Percentiles rank a stretch among this genome's conserved stretches.
Evolutionary conservation across 2,888 invertebrate genomes (phyloP).

Genomic region (Himalopsyche japonica): DNA sequence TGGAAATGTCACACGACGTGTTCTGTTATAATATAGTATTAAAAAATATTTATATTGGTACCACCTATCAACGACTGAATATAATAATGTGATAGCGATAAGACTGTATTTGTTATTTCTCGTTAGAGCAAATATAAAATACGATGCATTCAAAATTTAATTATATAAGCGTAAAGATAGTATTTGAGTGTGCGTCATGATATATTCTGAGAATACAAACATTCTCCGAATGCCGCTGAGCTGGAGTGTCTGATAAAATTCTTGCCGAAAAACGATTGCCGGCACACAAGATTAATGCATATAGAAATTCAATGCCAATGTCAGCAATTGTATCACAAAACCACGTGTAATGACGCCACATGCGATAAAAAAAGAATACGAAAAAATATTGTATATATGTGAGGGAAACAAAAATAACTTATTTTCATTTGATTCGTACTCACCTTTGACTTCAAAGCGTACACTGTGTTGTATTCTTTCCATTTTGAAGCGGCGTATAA

Average conservation of each 20-base stretch:
- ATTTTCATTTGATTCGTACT: constrained; percentile 38
- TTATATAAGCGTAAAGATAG: not conserved
- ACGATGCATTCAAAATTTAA: too few species aligned
- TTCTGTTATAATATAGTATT: too few species aligned
- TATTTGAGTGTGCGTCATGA: not conserved
- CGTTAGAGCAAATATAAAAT: too few species aligned
- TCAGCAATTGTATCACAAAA: constrained; percentile 5
- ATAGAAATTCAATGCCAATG: constrained; percentile 14
- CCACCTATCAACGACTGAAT: too few species aligned
- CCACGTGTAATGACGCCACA: constrained; percentile 8
- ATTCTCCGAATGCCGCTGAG: not conserved
- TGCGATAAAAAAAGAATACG: not conserved
- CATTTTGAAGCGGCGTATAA: constrained; percentile 52
- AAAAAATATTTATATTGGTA: too few species aligned
- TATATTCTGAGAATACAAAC: not conserved
- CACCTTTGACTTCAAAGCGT: constrained; percentile 59
- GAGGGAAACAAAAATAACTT: not conserved
- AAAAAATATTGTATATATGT: not conserved
- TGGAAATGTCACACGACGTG: too few species aligned
- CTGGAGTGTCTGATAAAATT: not conserved
- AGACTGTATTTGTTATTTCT: too few species aligned
- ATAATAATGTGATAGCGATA: too few species aligned
- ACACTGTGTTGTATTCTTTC: constrained; percentile 51
- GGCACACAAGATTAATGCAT: not conserved
- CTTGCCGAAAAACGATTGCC: not conserved